Evolutionary conservation across 2,797 vertebrate species (phyloP), one percentile per base, ranked within the genome.

Genomic region (Saxicola maurus): DNA sequence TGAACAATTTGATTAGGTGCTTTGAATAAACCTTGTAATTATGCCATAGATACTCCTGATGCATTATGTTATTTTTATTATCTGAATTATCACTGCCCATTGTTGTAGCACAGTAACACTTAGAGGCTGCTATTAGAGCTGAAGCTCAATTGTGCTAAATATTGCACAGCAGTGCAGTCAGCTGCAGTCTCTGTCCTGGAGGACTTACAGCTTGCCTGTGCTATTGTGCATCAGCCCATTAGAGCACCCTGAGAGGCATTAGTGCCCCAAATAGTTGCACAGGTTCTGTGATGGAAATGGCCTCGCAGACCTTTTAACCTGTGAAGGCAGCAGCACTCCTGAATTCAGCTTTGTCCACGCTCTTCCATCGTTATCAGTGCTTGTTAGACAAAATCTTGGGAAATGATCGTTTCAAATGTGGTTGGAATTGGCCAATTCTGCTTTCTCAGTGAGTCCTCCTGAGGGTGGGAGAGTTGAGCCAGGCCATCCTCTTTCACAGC

Each of bases 1-100:
- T 86, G 86, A 91, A 86, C 75, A 82, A 52, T 90, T 86, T 91
- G 86, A 90, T 94, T 88, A 93, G 86, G 48, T 91, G 59, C 83
- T 94, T 89, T 77, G 64, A 86, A 78, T 92, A 83, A 89, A 82
- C 80, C 80, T 66, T 87, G 65, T 75, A 90, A 91, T 94, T 91
- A 75, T 86, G 60, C 51, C 31, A 31, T 46, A 91, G 86, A 61
- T 89, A 81, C 46, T 83, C 71, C 83, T 65, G 83, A 62, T 78
- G 74, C 46, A 28, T 91, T 71, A 61, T n/a, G 9, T 72, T 79
- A 57, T 72, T 91, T 88, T 89, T 82, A 81, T 78, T 79, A 71
- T 45, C 35, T 25, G 28, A 73, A 40, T 74, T 90, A 66, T 56
- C 67, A 13, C 35, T 14, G 19, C 30, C 73, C 64, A 30, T 75